phyloP scores from a whole-genome alignment of 2,888 invertebrate genomes.

The Lepidocyrtoides sp. region DNA sequence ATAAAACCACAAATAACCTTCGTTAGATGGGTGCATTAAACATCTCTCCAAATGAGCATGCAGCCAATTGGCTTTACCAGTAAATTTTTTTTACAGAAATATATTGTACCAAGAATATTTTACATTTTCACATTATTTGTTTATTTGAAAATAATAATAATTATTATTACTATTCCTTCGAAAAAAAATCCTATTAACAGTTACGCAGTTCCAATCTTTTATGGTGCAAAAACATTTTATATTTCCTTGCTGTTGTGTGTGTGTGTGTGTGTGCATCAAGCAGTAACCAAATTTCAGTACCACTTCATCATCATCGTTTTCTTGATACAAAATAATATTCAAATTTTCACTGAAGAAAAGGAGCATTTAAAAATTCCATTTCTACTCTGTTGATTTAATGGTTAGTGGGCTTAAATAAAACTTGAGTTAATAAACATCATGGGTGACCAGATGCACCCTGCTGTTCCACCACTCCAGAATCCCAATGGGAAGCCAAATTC shows the following conservation, averaged over 20 bases:
- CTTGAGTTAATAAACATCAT: conserved; percentile 78
- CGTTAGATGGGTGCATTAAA: too few species aligned
- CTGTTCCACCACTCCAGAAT: conserved; percentile 83
- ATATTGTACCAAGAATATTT: background rate
- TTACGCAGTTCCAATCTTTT: conserved; percentile 25
- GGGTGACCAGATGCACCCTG: conserved; percentile 84
- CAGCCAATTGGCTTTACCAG: too few species aligned
- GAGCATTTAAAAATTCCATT: conserved; percentile 50
- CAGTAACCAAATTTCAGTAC: conserved; percentile 13
- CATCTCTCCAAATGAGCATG: too few species aligned
- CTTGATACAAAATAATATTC: conserved; percentile 43
- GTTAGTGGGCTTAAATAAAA: conserved; percentile 76
- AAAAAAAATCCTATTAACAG: conserved; percentile 43
- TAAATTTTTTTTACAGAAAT: too few species aligned
- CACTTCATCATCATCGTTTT: conserved; percentile 16
- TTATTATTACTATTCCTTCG: conserved; percentile 30
- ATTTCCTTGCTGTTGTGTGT: background rate
- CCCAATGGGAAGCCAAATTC: conserved; percentile 82
- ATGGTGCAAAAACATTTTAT: conserved; percentile 42
- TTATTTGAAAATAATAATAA: conserved; percentile 67
- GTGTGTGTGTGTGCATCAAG: background rate
- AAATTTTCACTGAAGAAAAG: conserved; percentile 60
- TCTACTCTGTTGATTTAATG: conserved; percentile 73
- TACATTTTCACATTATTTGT: conserved; percentile 22
- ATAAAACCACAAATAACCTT: too few species aligned